Evolutionary conservation across 92 coral and sea anemone species (phyloP).

Genomic region (Umimayanthus chanpuru): DNA sequence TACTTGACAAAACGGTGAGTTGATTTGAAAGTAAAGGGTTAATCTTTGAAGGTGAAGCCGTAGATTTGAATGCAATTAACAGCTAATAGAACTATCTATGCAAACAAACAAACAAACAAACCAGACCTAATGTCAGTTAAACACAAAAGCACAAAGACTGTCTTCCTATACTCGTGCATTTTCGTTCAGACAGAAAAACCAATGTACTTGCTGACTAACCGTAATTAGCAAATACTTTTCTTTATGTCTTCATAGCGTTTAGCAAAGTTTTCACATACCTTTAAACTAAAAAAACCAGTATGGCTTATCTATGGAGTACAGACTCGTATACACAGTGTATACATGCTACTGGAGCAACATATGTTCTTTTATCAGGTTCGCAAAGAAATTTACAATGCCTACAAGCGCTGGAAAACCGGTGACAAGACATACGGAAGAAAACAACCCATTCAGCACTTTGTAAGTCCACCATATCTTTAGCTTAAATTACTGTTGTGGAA

Average conservation of each 20-base stretch:
- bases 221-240: no score
- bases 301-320: neutral
- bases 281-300: no score
- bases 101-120: neutral
- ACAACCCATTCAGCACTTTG: constrained; percentile 82
- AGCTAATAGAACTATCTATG: neutral
- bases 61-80: neutral
- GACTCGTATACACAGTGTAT: no score
- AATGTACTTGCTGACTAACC: no score
- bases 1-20: constrained; percentile 85
- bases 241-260: no score
- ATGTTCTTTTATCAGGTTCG: constrained; percentile 70
- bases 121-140: no score
- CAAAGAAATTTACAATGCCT: constrained; percentile 90
- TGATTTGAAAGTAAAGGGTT: neutral
- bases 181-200: no score
- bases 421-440: constrained; percentile 93
- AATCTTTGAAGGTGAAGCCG: neutral
- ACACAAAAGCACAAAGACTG: no score
- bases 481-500: neutral
- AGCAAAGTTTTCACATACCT: no score
- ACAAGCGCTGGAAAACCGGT: constrained; percentile 96
- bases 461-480: constrained; percentile 68
- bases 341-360: neutral
- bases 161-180: no score